Percentiles rank a stretch among this genome's conserved stretches.
phyloP scores from a whole-genome alignment of 2,113 vertebrate species.

The Epinephelus fuscoguttatus region DNA sequence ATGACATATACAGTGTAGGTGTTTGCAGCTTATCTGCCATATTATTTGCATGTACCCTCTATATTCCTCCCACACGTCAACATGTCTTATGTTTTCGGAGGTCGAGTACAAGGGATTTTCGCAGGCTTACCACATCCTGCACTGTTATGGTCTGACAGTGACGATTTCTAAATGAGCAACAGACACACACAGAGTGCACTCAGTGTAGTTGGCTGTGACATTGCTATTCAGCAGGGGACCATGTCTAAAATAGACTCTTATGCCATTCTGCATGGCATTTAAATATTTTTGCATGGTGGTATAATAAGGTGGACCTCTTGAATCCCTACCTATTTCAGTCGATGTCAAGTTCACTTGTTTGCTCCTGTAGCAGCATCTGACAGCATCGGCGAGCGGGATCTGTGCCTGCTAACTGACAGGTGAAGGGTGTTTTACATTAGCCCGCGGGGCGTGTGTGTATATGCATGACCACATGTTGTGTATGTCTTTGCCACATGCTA shows the following conservation, averaged over 20 bases:
- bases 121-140: not conserved
- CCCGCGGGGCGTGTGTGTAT: not conserved
- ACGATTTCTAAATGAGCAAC: not conserved
- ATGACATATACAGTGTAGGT: not conserved
- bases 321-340: not conserved
- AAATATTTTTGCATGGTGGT: not conserved
- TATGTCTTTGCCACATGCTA: not conserved
- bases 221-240: not conserved
- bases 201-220: not conserved
- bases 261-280: not conserved
- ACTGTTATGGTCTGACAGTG: not conserved
- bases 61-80: not conserved
- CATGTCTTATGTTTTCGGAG: not conserved
- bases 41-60: not conserved
- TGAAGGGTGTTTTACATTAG: not conserved
- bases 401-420: constrained; percentile 9
- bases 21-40: not conserved
- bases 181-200: not conserved
- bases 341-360: not conserved
- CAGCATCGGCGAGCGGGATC: not conserved
- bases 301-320: not conserved
- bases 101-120: not conserved
- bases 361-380: not conserved
- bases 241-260: not conserved
- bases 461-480: not conserved